These are phyloP conservation scores for Drosophila busckii DNA, from an alignment of 1,140 invertebrate species.

Conservation along the genomic window DNA sequence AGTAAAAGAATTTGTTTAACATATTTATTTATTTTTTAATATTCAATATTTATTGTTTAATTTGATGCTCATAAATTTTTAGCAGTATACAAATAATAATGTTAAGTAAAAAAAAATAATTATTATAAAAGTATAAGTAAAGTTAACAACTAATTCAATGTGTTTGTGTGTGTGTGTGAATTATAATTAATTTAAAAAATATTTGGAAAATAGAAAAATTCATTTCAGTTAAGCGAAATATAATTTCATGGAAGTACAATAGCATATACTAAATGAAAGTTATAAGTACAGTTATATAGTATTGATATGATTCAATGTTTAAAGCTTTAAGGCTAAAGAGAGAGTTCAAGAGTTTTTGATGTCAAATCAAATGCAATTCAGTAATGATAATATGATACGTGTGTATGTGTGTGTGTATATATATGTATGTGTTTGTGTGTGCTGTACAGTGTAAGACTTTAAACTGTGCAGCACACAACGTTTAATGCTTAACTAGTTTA, in stretches of 20 bases:
- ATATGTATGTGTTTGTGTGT: slow-evolving; percentile 13
- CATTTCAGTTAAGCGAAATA: too few relatives aligned
- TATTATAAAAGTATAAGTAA: too few relatives aligned
- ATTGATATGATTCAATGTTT: background rate
- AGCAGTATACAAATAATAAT: slow-evolving; percentile 64
- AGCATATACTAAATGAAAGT: too few relatives aligned
- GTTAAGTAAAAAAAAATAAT: slow-evolving; percentile 48
- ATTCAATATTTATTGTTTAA: slow-evolving; percentile 66
- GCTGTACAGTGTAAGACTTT: too few relatives aligned
- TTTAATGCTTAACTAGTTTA: background rate
- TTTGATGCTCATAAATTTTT: slow-evolving; percentile 55
- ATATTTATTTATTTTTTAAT: slow-evolving; percentile 38
- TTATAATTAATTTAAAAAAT: slow-evolving; percentile 27
- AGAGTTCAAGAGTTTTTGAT: too few relatives aligned
- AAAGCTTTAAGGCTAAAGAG: slow-evolving; percentile 29
- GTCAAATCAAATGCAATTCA: slow-evolving; percentile 18
- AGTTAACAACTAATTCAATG: slow-evolving; percentile 43
- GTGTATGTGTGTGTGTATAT: slow-evolving; percentile 12
- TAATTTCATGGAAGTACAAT: slow-evolving; percentile 25
- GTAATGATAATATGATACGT: slow-evolving; percentile 22
- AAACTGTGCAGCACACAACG: too few relatives aligned
- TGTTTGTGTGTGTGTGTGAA: slow-evolving; percentile 14
- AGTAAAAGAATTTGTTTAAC: background rate
- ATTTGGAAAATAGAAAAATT: too few relatives aligned
- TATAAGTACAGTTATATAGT: slow-evolving; percentile 19